Evolutionary conservation across 2,888 invertebrate species (phyloP).

Genomic region (Cybosia mesomella): DNA sequence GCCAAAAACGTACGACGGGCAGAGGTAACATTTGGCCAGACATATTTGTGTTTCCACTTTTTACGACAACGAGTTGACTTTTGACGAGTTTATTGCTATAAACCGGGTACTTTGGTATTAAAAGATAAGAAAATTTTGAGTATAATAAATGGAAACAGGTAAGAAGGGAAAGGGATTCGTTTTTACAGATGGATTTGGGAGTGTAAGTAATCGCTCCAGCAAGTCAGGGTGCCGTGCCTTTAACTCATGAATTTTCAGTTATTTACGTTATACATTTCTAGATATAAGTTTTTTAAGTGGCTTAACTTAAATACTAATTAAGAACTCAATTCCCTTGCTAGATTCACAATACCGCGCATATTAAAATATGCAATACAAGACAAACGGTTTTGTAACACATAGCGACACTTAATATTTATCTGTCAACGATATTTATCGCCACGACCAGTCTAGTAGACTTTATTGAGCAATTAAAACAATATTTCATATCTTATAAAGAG

Average conservation of each 20-base stretch:
- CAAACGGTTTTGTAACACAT: constrained; percentile 14
- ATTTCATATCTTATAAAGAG: constrained; percentile 22
- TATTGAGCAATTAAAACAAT: constrained; percentile 3
- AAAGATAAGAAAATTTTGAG: too few relatives aligned
- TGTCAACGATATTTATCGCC: constrained; percentile 12
- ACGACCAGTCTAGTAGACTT: constrained; percentile 10
- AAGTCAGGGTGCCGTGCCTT: not conserved
- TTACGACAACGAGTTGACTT: too few relatives aligned
- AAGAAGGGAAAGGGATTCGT: too few relatives aligned
- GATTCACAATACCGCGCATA: constrained; percentile 5
- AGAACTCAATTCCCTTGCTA: not conserved
- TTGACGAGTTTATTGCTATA: too few relatives aligned
- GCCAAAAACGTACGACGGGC: too few relatives aligned
- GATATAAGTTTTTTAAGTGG: not conserved
- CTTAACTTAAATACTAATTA: too few relatives aligned
- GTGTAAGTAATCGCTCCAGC: too few relatives aligned
- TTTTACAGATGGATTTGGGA: not conserved
- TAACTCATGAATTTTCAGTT: not conserved
- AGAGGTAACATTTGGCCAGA: too few relatives aligned
- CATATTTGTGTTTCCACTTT: too few relatives aligned
- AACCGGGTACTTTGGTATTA: too few relatives aligned
- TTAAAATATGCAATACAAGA: constrained; percentile 13
- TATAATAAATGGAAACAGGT: too few relatives aligned
- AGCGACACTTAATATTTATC: constrained; percentile 10
- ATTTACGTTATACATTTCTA: not conserved